Conservation (phyloP, 2,888 invertebrate genomes). For the Andrena camellia region DNA sequence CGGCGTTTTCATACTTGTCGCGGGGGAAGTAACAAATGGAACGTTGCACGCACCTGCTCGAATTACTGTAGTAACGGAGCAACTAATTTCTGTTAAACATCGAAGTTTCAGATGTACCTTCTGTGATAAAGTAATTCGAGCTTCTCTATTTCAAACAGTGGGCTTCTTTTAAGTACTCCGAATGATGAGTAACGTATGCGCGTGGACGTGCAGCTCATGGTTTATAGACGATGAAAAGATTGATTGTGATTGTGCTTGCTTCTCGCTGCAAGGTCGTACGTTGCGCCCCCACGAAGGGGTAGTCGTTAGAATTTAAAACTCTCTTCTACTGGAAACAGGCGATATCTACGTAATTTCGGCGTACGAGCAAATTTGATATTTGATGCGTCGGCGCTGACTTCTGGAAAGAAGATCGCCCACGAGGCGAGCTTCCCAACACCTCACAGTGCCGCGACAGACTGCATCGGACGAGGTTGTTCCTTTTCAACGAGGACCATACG, state of each 20-base stretch:
- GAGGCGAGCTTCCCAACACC: conserved; percentile 64
- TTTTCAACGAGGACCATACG: conserved; percentile 36
- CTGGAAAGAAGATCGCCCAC: conserved; percentile 61
- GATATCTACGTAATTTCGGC: neutral
- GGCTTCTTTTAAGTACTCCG: neutral
- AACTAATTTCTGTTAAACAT: neutral
- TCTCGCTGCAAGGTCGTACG: too few relatives aligned
- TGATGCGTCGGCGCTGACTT: conserved; percentile 77
- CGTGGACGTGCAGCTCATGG: neutral
- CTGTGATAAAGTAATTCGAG: neutral
- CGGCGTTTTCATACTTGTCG: neutral
- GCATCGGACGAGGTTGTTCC: conserved; percentile 67
- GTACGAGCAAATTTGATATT: conserved; percentile 53
- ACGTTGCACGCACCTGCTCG: neutral
- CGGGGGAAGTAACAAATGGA: conserved; percentile 2
- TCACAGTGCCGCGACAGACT: conserved; percentile 74
- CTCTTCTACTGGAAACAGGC: neutral
- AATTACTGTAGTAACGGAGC: neutral
- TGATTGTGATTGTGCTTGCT: too few relatives aligned
- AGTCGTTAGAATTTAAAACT: neutral
- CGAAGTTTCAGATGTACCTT: neutral
- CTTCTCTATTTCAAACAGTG: neutral
- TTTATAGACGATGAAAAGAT: neutral
- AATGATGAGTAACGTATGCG: neutral
- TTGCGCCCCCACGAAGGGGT: neutral